Base-by-base conservation (phyloP, 1,140 invertebrate genomes). In the Hypothenemus hampei region DNA sequence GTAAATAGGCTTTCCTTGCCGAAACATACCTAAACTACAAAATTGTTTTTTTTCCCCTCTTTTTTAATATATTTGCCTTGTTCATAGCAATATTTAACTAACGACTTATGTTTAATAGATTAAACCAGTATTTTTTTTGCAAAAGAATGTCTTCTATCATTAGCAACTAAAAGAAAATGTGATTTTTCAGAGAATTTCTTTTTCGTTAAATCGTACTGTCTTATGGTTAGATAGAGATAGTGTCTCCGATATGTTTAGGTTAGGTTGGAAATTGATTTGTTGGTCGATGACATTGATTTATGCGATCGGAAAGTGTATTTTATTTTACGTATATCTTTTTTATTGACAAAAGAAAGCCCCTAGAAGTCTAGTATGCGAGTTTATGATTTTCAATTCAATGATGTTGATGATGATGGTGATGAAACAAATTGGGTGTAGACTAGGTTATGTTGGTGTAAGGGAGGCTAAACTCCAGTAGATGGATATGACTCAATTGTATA, bases 271-370 rank as follows among this genome's bases (percentile, higher is more conserved):
- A n/a, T 47, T 47, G 18, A n/a, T 53, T 39, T 53, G 41, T 33
- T 53, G 44, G 40, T 29, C 20, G 33, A 11, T 39, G 20, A n/a
- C n/a, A n/a, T n/a, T n/a, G n/a, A n/a, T 49, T 36, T 37, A 20
- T 50, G 40, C 36, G 21, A 11, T 19, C 48, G 31, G 18, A 41
- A 45, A 49, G 26, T 21, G 41, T 24, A 39, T 48, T 40, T 10
- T 23, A 21, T 22, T 43, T 43, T 46, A 24, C n/a, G n/a, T n/a
- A n/a, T 52, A 21, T 47, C 23, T 19, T n/a, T 56, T 31, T 56
- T 37, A 36, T 47, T 49, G 54, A 56, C 45, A 43, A 54, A 54
- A 56, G 54, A 49, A 56, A 48, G 54, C 54, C 54, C 45, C 54
- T 49, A 56, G 54, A 56, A 56, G 54, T 56, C 54, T 56, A 44